Evolutionary conservation across 2,888 invertebrate species (phyloP), one percentile per base, ranked within the genome.

Genomic region (Oligia latruncula): DNA sequence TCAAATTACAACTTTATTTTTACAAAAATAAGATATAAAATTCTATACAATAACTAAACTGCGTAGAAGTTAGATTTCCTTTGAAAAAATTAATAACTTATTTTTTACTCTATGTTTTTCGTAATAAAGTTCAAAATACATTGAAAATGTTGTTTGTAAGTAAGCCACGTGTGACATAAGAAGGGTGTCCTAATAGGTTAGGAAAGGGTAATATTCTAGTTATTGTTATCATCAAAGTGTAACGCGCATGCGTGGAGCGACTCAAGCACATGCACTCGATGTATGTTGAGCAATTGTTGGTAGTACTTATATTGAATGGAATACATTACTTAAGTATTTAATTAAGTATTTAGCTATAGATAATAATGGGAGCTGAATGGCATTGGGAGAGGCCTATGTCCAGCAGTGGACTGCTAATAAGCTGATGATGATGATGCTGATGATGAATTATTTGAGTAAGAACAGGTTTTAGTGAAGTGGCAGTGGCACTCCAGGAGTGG

Each of bases 111-210:
- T 74, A 67, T 55, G 0, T 3, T 0, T 0, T 11, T 1, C 0
- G 0, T 0, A 0, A 40, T 74, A 77, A 70, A 17, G 78, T 76
- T 76, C 0, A 67, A 68, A 78, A 74, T 82, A 5, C 6, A 11
- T 4, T 43, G 40, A 2, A 17, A 5, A 9, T 15, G 8, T 23
- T 3, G 4, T 43, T 40, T 40, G 40, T 40, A 40, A 66, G 17
- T 20, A 13, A 40, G 68, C 81, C 85, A 87, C 85, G 81, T 84
- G 85, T 71, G n/a, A 49, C 67, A 43, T n/a, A 79, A 13, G 60
- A 68, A 84, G 87, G 85, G 86, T 88, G 79, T 82, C 79, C 70
- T 75, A 86, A 81, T 88, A 81, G 86, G 82, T 89, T 84, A 84
- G 52, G 40, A 78, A 83, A 82, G 86, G 88, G 81, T 87, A 76